phyloP scores from a whole-genome alignment of 1,140 invertebrate species.

The Ceratoteleas bidentatus region DNA sequence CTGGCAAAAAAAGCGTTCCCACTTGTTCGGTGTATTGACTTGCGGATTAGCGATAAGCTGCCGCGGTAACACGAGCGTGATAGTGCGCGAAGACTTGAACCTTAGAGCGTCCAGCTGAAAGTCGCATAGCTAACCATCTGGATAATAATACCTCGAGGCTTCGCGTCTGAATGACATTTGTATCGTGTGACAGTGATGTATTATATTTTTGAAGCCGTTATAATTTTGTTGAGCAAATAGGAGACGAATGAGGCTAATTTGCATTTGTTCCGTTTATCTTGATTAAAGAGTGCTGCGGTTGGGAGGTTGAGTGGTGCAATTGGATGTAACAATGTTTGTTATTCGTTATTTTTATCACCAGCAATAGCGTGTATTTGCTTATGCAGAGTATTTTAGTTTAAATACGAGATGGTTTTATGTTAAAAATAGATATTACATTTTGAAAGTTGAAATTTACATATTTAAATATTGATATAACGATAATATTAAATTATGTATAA shows the following conservation, averaged over 20 bases:
- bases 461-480: no score
- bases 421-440: no score
- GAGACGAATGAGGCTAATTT: conserved; percentile 33
- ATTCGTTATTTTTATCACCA: not conserved
- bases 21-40: conserved; percentile 60
- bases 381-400: no score
- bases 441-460: no score
- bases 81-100: conserved; percentile 52
- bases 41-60: conserved; percentile 60
- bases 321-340: conserved; percentile 83
- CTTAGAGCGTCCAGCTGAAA: conserved; percentile 47
- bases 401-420: no score
- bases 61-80: conserved; percentile 42
- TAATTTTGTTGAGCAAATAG: conserved; percentile 44
- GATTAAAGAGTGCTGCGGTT: conserved; percentile 27
- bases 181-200: conserved; percentile 31
- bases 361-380: not conserved
- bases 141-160: conserved; percentile 57
- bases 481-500: no score
- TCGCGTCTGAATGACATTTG: conserved; percentile 53
- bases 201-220: conserved; percentile 49
- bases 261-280: conserved; percentile 38
- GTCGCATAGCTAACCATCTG: conserved; percentile 63
- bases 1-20: conserved; percentile 31
- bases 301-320: conserved; percentile 96